Base-by-base conservation (phyloP, 2,113 vertebrate genomes). In the Oriolus oriolus region DNA sequence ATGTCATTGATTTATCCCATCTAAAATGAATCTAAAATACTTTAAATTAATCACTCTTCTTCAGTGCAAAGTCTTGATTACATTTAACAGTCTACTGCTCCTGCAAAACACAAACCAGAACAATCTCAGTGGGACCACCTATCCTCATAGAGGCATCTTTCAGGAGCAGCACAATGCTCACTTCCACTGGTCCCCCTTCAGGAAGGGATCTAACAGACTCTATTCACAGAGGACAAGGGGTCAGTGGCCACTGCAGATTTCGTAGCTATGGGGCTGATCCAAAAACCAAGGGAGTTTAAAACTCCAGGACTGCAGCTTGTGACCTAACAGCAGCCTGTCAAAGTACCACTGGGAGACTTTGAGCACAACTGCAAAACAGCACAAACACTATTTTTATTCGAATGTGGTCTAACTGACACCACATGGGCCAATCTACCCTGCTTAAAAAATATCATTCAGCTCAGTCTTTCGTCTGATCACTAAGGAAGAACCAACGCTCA, bases 301-400 rank as follows among this genome's bases (percentile, higher is more conserved):
- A 50, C 17, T 8, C 5, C 14, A 41, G 19, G 9, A 4, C 6
- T 20, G 16, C 14, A 71, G 13, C 16, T 37, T 0, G 0, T 47
- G 70, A 56, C 31, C 9, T 30, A 73, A 53, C 24, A 50, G 17
- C 28, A 83, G 49, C 7, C 42, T 70, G 12, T 26, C 4, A 3
- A 57, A 35, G 8, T 17, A 23, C 11, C 10, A 6, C 2, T 33
- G 42, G 39, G 24, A 63, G 10, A 56, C n/a, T 60, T 60, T 77
- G 42, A 63, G 18, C 27, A 69, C 30, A 82, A 21, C 11, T 18
- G 8, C 15, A 69, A 61, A 14, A 47, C 3, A 71, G 10, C 33
- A 76, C 17, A 87, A 89, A 77, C 16, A 15, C 3, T 50, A 4
- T 4, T 37, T 65, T 66, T 13, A 44, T 80, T 65, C 65, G 12